Base-by-base conservation (phyloP, 2,797 vertebrate genomes). In the Epinephelus coioides region DNA sequence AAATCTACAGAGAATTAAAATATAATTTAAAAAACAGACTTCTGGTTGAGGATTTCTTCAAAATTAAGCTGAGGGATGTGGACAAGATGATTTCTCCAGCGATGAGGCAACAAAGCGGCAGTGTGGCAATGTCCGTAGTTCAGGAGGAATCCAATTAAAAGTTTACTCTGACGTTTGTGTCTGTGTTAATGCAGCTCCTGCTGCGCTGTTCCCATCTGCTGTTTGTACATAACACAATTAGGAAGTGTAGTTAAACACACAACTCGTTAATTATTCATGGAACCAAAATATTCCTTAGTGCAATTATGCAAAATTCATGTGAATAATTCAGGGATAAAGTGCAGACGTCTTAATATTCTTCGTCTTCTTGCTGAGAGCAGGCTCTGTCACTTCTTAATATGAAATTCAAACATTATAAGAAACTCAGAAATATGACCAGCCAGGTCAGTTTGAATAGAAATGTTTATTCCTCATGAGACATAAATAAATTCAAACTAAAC, bases 171-270 rank as follows among this genome's bases (percentile, higher is more conserved):
- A 67, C 40, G 59, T 34, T 63, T 83, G 53, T 14, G 81, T 78
- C 73, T 75, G 11, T 56, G 57, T 67, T 73, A 69, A 49, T 47
- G 53, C 63, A 40, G 68, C 73, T 71, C 79, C 89, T 43, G 81
- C 83, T 86, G 88, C 1, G 64, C 30, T 4, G 21, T 5, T 79
- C 49, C 86, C 87, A 90, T 89, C 90, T 89, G 88, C 65, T 90
- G 85, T 89, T 88, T 88, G 72, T 54, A 76, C 78, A 68, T 75
- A 84, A 83, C 72, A 64, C 88, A 73, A 91, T 88, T 86, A 88
- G 70, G 65, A 87, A 67, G 81, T 84, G 84, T 87, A 81, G 84
- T 90, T 88, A 84, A 92, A 86, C 86, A 86, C 75, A 64, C 62
- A 50, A 73, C 53, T 57, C 51, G 87, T 90, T 87, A 82, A 88